Conservation (phyloP, 2,888 invertebrate species). For the Amitus sp. region DNA sequence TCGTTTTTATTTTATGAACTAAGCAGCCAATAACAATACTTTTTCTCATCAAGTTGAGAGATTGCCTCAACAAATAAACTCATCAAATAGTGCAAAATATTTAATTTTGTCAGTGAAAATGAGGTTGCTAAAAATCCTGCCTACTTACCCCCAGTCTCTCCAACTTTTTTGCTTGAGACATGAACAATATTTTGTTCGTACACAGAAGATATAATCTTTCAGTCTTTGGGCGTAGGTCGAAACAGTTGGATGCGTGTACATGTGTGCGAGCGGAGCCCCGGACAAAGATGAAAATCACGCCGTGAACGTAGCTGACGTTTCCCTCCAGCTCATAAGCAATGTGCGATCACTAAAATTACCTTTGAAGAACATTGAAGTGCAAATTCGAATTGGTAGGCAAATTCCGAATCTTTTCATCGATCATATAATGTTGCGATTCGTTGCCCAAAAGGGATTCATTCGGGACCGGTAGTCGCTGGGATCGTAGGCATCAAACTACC, state of each 20-base stretch:
- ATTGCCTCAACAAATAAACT: no score
- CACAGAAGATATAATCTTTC: no score
- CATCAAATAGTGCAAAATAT: no score
- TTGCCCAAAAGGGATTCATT: conserved; percentile 75
- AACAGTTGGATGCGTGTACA: conserved; percentile 92
- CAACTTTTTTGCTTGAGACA: no score
- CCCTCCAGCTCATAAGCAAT: conserved; percentile 78
- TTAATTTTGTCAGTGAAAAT: no score
- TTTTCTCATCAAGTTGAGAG: no score
- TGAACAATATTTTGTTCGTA: no score
- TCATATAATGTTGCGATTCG: background rate
- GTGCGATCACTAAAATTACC: conserved; percentile 74
- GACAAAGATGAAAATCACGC: conserved; percentile 80
- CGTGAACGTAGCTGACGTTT: conserved; percentile 80
- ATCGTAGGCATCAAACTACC: conserved; percentile 87
- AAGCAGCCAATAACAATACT: no score
- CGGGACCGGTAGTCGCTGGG: conserved; percentile 88
- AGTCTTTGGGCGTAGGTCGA: conserved; percentile 74
- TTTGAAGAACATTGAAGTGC: conserved; percentile 69
- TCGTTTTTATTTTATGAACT: no score
- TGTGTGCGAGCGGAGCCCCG: conserved; percentile 91
- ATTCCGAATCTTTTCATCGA: no score
- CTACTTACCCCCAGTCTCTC: no score
- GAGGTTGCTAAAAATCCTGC: no score
- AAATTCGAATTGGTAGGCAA: conserved; percentile 73